Evolutionary conservation across 2,888 invertebrate species (phyloP), one percentile per base, ranked within the genome.

Genomic region (Harpagoxenus sublaevis): DNA sequence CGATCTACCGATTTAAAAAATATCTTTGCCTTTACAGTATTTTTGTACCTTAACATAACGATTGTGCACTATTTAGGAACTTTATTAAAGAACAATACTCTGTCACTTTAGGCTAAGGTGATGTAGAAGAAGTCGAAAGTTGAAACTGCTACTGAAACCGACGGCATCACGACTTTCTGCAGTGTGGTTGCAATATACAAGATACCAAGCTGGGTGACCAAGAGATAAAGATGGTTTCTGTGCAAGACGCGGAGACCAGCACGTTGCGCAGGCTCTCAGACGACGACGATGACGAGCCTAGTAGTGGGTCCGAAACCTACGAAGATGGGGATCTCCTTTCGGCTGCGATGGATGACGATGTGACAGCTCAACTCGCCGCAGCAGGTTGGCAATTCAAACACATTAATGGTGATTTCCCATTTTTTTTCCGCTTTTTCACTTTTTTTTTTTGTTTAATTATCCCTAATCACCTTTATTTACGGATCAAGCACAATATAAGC

Each of bases 321-420:
- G 98, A 98, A 94, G 97, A 97, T 78, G 96, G 97, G 2, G 99
- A 99, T 94, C 96, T 99, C 87, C 97, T 98, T 95, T 97, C 97
- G 90, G 97, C 97, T 83, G 97, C 98, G 74, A 97, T 98, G 97
- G 97, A 97, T 91, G 99, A 99, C 95, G 99, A 99, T 94, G 98
- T 99, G 92, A 99, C 99, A 89, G 98, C 99, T 95, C 99, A 99
- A 94, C 96, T 99, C 92, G 99, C 99, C 81, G 99, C 99, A 92
- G 99, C 99, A 95, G 99, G 99, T 98, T 95, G 95, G 96, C 95
- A 95, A 95, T 94, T 95, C 94, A 95, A 95, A 94, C 93, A 95
- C 94, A 94, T 93, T 94, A 94, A 95, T 95, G 95, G 95, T 95
- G 95, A 95, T 95, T 94, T 95, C 93, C 91, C 93, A 94, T 94